Conservation (phyloP, 1,140 invertebrate genomes). For the Odontomachus brunneus region DNA sequence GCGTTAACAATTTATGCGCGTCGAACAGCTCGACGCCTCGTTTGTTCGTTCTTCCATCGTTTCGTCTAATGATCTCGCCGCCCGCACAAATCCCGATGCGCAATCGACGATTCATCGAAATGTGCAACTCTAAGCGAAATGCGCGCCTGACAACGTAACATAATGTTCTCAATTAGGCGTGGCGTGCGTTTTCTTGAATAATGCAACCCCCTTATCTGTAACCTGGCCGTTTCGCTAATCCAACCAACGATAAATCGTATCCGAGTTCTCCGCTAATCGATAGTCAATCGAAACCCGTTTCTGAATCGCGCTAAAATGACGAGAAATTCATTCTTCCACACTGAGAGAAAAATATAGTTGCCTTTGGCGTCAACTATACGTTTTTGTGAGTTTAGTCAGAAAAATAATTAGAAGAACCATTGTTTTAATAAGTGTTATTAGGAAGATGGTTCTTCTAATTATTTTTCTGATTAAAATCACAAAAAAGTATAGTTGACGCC, state of each 20-base stretch:
- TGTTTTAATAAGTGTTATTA: too few species aligned
- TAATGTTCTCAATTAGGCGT: slow-evolving; percentile 34
- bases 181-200: slow-evolving; percentile 42
- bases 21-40: background rate
- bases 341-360: too few species aligned
- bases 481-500: too few species aligned
- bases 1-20: slow-evolving; percentile 32
- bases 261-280: background rate
- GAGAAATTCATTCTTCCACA: slow-evolving; percentile 14
- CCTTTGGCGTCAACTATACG: too few species aligned
- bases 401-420: too few species aligned
- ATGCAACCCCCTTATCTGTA: slow-evolving; percentile 38
- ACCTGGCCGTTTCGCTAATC: background rate
- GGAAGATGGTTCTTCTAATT: too few species aligned
- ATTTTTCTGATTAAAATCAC: too few species aligned
- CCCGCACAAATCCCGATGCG: background rate
- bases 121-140: slow-evolving; percentile 48
- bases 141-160: background rate
- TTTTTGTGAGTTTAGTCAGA: too few species aligned
- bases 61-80: slow-evolving; percentile 12
- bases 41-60: slow-evolving; percentile 1
- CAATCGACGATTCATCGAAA: slow-evolving; percentile 17
- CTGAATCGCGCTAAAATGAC: slow-evolving; percentile 7
- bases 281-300: slow-evolving; percentile 8
- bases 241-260: background rate